Conservation (phyloP, 2,797 vertebrate species). For the Schizopygopsis pylzovi region DNA sequence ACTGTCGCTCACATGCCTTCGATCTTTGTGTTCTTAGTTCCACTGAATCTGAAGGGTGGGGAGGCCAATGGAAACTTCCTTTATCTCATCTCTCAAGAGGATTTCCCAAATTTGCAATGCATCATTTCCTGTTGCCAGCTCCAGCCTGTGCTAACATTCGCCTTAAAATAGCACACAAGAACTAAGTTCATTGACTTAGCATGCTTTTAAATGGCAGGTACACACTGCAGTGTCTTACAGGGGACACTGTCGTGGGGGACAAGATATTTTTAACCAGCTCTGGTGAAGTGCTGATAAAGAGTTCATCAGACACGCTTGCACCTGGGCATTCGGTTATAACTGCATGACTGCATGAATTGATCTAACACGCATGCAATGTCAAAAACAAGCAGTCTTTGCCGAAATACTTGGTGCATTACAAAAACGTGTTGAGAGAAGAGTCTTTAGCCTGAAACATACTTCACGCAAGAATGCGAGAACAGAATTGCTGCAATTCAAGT, state of each 20-base stretch:
- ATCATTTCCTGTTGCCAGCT: conserved; percentile 50
- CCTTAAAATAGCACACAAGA: conserved; percentile 29
- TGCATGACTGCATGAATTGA: neutral
- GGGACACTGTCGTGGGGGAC: neutral
- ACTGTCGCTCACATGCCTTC: neutral
- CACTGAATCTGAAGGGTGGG: conserved; percentile 30
- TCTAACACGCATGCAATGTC: neutral
- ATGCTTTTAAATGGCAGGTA: neutral
- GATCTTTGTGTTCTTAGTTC: neutral
- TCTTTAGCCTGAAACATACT: neutral
- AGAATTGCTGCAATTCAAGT: neutral
- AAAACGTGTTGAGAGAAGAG: neutral
- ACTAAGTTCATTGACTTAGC: neutral
- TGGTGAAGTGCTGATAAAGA: neutral
- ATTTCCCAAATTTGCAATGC: conserved; percentile 49
- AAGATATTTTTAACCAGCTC: neutral
- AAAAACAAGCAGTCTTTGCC: neutral
- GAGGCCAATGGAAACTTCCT: conserved; percentile 54
- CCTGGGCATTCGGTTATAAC: neutral
- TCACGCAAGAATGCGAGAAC: neutral
- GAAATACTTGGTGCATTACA: neutral
- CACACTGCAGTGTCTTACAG: neutral
- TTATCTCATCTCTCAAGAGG: conserved; percentile 49
- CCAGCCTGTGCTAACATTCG: conserved; percentile 3
- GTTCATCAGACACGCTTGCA: neutral